These are phyloP conservation scores for Cossypha polioptera DNA, from an alignment of 2,797 vertebrate genomes.

Conservation along the genomic window DNA sequence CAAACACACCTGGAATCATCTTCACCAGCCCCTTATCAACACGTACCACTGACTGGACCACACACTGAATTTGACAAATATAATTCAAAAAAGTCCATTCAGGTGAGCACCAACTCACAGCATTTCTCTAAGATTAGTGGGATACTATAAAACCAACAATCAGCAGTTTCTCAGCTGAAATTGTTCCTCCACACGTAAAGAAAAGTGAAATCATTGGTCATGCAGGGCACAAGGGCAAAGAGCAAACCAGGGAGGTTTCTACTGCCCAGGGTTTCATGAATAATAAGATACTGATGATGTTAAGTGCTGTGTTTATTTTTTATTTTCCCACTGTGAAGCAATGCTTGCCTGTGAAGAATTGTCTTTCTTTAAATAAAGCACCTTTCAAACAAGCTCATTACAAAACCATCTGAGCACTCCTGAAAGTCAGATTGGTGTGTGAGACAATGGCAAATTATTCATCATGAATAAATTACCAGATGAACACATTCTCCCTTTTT, in stretches of 20 bases:
- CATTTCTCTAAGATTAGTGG: neutral
- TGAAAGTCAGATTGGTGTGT: constrained; percentile 26
- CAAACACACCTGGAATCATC: neutral
- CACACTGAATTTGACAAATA: neutral
- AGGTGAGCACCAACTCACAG: neutral
- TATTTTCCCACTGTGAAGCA: neutral
- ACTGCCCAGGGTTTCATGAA: neutral
- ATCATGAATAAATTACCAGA: neutral
- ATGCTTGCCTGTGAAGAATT: neutral
- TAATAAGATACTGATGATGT: neutral
- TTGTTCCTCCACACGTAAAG: accelerated
- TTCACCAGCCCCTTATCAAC: neutral
- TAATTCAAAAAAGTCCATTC: neutral
- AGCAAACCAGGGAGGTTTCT: neutral
- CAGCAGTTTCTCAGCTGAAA: neutral
- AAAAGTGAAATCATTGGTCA: neutral
- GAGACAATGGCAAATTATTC: constrained; percentile 44
- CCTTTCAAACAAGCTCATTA: constrained; percentile 34
- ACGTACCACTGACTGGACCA: neutral
- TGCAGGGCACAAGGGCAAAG: neutral
- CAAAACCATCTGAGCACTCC: constrained; percentile 20
- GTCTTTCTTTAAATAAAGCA: constrained; percentile 22
- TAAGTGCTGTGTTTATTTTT: neutral
- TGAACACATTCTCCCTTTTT: neutral
- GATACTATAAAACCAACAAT: neutral